Percentiles rank a stretch among this genome's conserved stretches.
phyloP scores from a whole-genome alignment of 2,888 invertebrate genomes.

The Machimus atricapillus region DNA sequence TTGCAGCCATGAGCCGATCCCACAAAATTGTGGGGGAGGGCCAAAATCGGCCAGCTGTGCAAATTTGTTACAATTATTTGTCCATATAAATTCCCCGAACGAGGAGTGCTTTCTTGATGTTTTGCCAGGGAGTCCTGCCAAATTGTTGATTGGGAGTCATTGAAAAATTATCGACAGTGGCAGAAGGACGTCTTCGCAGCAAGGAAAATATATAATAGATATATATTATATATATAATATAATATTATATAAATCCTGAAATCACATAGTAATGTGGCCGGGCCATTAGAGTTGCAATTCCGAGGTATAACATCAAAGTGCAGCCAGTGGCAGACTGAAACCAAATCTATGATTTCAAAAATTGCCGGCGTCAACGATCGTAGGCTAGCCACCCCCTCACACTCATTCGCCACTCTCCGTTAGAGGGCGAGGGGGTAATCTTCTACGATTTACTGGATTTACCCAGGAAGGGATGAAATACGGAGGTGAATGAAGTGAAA shows the following conservation, averaged over 20 bases:
- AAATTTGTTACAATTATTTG: constrained; percentile 22
- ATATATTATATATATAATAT: no score
- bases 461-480: neutral
- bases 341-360: neutral
- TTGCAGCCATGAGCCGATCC: neutral
- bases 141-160: constrained; percentile 1
- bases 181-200: neutral
- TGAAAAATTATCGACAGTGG: neutral
- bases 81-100: neutral
- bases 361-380: neutral
- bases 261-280: neutral
- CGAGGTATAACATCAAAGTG: neutral
- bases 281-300: neutral
- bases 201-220: neutral
- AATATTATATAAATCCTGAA: neutral
- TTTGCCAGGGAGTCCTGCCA: neutral
- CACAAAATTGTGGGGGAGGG: neutral
- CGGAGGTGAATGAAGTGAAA: constrained; percentile 32
- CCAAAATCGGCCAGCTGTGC: constrained; percentile 13
- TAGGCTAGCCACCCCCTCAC: neutral
- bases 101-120: neutral
- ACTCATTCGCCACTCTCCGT: neutral
- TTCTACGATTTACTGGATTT: neutral
- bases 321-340: neutral
- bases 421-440: neutral